Base-by-base conservation (phyloP, 2,888 invertebrate species). In the Cosmorhoe ocellata region DNA sequence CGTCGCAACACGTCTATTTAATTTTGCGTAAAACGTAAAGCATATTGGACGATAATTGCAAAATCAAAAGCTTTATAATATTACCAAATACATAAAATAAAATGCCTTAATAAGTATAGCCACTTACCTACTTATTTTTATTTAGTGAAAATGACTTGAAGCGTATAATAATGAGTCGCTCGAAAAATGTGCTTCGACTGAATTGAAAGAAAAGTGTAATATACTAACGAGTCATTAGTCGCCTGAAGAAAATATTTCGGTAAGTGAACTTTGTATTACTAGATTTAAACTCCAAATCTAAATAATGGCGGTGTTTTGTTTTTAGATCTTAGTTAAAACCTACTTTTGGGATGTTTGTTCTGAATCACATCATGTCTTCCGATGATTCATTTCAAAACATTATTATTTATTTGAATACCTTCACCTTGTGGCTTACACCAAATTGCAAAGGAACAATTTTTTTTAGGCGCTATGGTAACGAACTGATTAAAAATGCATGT, bases 171-270 rank as follows among this genome's bases (percentile, higher is more conserved):
- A 51, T 51, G 48, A 36, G 18, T 7, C 34, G 32, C 30, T 41
- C 18, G n/a, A 46, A 56, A 51, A 48, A 22, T 13, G 26, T 46
- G 24, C n/a, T 34, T 47, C 22, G 41, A 43, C 26, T 38, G 31
- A 52, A 28, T 49, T 27, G 5, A 33, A 28, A 31, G 5, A 65
- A 78, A 73, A 73, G 84, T 86, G 85, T 81, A 79, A 56, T 83
- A 71, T 82, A 86, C 79, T 85, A 83, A 56, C 81, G 80, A 83
- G 89, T 89, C 89, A 90, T 90, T 89, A 90, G 89, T 87, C 88
- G 89, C 69, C 74, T 90, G 82, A 90, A 86, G 87, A 89, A 81
- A 87, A 88, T 90, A 78, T 90, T 90, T 73, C 79, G 89, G 89
- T 90, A 75, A 90, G 89, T 87, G 58, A 27, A 12, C 33, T 42